These are phyloP conservation scores for Argyresthia goedartella DNA, from an alignment of 2,888 invertebrate species.

Conservation along the genomic window DNA sequence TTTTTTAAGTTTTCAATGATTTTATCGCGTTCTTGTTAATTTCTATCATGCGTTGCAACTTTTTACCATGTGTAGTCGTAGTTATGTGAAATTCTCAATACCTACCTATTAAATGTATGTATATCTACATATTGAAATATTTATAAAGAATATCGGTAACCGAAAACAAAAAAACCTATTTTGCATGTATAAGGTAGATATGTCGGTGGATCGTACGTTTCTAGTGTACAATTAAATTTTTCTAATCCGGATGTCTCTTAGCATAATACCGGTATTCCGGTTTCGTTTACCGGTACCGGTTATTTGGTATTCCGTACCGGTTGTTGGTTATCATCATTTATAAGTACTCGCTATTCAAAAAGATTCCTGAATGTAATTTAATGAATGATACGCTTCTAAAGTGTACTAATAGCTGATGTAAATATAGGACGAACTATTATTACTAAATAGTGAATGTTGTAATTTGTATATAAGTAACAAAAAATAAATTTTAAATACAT, in stretches of 20 bases:
- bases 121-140: no score
- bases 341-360: conserved; percentile 50
- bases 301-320: conserved; percentile 29
- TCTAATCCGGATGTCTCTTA: conserved; percentile 34
- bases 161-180: background rate
- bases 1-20: conserved; percentile 65
- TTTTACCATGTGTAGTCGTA: conserved; percentile 58
- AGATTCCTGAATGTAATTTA: conserved; percentile 61
- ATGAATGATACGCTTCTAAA: conserved; percentile 67
- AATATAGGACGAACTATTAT: conserved; percentile 68
- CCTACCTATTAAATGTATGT: conserved; percentile 15
- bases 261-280: background rate
- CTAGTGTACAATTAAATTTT: conserved; percentile 56
- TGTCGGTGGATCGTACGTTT: conserved; percentile 27
- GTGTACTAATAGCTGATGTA: conserved; percentile 66
- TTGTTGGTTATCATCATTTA: conserved; percentile 34
- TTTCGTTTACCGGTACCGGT: background rate
- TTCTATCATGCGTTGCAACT: conserved; percentile 48
- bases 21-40: conserved; percentile 67
- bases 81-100: conserved; percentile 36
- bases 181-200: background rate
- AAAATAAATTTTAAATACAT: conserved; percentile 72
- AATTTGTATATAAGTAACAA: conserved; percentile 71
- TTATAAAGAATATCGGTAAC: no score
- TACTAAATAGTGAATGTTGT: conserved; percentile 68